Conservation (phyloP, 2,888 invertebrate species). For the Philhelius pedissequus region DNA sequence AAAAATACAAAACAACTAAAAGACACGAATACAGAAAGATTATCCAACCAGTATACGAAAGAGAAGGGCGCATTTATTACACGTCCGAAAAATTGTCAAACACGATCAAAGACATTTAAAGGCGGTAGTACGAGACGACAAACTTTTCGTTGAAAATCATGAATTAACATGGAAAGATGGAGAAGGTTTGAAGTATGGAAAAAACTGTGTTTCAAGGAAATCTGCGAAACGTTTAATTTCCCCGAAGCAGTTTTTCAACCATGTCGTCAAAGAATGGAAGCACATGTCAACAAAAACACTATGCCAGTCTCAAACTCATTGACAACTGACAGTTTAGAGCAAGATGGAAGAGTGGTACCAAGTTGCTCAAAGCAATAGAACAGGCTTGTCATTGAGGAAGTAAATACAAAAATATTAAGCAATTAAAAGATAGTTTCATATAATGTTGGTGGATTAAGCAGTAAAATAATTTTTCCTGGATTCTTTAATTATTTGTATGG, state of each 20-base stretch:
- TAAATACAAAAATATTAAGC: not conserved
- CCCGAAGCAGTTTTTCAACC: not conserved
- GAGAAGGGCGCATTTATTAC: not conserved
- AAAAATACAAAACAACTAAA: not conserved
- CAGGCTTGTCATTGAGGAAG: too few species aligned
- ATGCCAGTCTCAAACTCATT: not conserved
- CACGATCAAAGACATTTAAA: not conserved
- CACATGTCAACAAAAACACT: not conserved
- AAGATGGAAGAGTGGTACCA: not conserved
- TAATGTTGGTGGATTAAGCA: not conserved
- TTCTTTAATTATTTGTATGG: not conserved
- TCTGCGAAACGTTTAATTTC: not conserved
- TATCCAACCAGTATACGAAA: not conserved
- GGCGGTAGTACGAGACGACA: not conserved
- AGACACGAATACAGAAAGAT: not conserved
- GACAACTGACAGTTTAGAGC: not conserved
- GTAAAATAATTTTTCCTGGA: not conserved
- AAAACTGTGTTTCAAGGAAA: not conserved
- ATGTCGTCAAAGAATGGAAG: not conserved
- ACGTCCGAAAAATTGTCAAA: not conserved
- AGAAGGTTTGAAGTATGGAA: not conserved
- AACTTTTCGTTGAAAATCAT: not conserved
- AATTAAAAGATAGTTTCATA: not conserved
- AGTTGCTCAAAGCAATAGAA: not conserved
- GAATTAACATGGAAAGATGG: not conserved